Percentiles rank a stretch among this genome's conserved stretches.
Conservation (phyloP, 2,888 invertebrate species). For the Dynastes hyllus region DNA sequence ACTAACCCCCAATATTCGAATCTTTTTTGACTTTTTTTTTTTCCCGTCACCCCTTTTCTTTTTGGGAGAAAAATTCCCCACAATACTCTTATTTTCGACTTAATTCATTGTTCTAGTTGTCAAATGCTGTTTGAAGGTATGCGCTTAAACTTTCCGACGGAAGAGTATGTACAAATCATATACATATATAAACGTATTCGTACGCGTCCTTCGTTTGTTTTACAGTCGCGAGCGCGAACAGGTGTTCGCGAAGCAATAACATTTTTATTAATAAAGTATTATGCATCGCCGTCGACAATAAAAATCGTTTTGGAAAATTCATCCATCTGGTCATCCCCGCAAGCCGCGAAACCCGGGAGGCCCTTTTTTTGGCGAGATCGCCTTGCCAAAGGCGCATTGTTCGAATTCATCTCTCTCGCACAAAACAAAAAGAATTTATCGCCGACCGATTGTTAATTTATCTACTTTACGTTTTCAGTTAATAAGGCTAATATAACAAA, state of each 20-base stretch:
- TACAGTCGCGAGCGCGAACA: slow-evolving; percentile 10
- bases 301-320: not conserved
- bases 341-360: not conserved
- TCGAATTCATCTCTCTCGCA: slow-evolving; percentile 22
- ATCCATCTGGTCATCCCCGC: not conserved
- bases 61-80: no score
- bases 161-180: not conserved
- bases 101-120: no score
- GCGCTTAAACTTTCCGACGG: no score
- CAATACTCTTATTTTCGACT: no score
- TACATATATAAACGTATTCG: not conserved
- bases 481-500: slow-evolving; percentile 34
- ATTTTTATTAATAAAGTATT: slow-evolving; percentile 39
- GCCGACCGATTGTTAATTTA: slow-evolving; percentile 25
- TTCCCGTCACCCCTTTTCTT: no score
- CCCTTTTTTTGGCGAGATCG: slow-evolving; percentile 17
- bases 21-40: no score
- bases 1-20: no score
- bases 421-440: slow-evolving; percentile 26
- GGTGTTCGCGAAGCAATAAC: slow-evolving; percentile 33
- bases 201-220: not conserved
- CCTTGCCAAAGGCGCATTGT: slow-evolving; percentile 23
- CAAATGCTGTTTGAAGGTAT: no score
- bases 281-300: slow-evolving; percentile 26
- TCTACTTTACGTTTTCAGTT: slow-evolving; percentile 32